These are phyloP conservation scores for Forbesichthys papilliferus DNA, from an alignment of 2,113 vertebrate species.

Conservation along the genomic window DNA sequence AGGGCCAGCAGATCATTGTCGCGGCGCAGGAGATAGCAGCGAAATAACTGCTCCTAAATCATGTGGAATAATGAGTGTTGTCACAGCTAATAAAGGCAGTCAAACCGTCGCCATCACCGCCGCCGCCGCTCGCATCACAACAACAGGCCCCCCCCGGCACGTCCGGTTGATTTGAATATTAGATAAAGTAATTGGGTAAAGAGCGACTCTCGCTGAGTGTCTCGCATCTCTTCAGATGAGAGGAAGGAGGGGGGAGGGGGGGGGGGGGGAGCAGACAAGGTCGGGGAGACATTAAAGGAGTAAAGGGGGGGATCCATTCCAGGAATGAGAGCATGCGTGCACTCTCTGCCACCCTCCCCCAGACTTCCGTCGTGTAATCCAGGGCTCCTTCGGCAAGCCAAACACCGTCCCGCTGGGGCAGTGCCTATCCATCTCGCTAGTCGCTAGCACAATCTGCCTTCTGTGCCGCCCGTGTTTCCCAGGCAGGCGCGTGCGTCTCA, in stretches of 20 bases:
- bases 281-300: slow-evolving; percentile 15
- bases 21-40: slow-evolving; percentile 32
- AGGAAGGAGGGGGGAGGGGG: background rate
- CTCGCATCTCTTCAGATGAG: background rate
- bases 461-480: slow-evolving; percentile 49
- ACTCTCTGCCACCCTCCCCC: slow-evolving; percentile 36
- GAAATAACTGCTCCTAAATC: slow-evolving; percentile 52
- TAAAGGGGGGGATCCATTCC: slow-evolving; percentile 31
- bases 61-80: slow-evolving; percentile 65
- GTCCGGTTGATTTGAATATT: slow-evolving; percentile 35
- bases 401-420: slow-evolving; percentile 66
- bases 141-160: slow-evolving; percentile 12
- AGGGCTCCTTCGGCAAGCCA: slow-evolving; percentile 61
- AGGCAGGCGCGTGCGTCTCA: slow-evolving; percentile 13
- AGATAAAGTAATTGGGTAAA: slow-evolving; percentile 33
- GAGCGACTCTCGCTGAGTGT: slow-evolving; percentile 4
- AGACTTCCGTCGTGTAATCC: slow-evolving; percentile 66
- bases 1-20: slow-evolving; percentile 56
- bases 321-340: slow-evolving; percentile 47
- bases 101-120: slow-evolving; percentile 3
- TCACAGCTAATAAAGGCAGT: slow-evolving; percentile 57
- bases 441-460: slow-evolving; percentile 53
- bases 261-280: background rate
- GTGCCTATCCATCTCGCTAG: slow-evolving; percentile 70
- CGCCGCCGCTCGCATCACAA: slow-evolving; percentile 34